These are phyloP conservation scores for Eulemur macaco DNA, from an alignment of 2,113 vertebrate species.

Conservation along the genomic window DNA sequence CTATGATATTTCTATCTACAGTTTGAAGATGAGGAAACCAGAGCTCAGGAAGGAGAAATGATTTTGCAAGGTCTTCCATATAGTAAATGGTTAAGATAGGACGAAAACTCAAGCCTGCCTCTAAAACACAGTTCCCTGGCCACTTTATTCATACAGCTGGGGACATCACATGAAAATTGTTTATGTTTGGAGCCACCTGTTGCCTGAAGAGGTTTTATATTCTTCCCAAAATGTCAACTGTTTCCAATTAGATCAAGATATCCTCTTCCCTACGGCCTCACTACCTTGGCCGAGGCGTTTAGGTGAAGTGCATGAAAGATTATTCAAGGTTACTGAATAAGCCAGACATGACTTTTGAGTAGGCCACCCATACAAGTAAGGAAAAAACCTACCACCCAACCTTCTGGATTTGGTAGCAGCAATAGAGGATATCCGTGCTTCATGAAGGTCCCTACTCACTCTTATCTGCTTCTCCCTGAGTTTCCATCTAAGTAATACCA, in stretches of 20 bases:
- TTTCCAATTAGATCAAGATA: not conserved
- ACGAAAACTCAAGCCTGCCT: not conserved
- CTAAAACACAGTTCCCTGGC: not conserved
- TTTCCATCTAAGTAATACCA: not conserved
- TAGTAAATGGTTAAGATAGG: not conserved
- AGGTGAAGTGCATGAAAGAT: not conserved
- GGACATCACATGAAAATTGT: not conserved
- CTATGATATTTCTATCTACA: not conserved
- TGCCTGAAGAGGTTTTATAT: not conserved
- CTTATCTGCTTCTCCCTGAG: not conserved
- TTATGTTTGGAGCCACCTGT: not conserved
- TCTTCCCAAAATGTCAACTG: not conserved
- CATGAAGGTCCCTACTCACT: not conserved
- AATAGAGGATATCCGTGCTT: accelerated
- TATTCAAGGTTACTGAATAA: not conserved
- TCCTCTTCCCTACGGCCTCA: not conserved
- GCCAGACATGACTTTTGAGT: not conserved
- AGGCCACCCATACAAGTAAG: not conserved
- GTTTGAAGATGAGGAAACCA: not conserved
- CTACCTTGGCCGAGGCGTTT: not conserved
- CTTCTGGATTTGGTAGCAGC: not conserved
- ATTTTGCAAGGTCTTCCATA: not conserved
- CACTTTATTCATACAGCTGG: not conserved
- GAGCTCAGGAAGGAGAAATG: not conserved
- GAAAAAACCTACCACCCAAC: not conserved